These are phyloP conservation scores for Eristalinus aeneus DNA, from an alignment of 2,888 invertebrate species.

Conservation along the genomic window DNA sequence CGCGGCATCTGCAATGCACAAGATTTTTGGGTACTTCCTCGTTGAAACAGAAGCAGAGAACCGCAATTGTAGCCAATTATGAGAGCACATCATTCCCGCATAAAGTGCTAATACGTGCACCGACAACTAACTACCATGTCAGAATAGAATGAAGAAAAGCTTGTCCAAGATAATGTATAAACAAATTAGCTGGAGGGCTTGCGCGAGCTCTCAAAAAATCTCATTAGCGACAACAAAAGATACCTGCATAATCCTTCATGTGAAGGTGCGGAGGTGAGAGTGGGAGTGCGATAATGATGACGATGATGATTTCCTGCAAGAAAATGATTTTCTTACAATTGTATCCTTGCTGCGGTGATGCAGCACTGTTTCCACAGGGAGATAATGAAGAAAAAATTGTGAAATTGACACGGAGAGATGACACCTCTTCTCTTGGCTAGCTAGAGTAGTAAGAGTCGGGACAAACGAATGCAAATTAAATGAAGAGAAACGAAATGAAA, in stretches of 20 bases:
- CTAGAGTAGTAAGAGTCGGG: conserved; percentile 47
- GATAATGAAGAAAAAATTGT: conserved; percentile 65
- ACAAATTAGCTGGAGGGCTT: conserved; percentile 65
- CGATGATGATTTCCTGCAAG: conserved; percentile 63
- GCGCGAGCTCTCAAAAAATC: conserved; percentile 61
- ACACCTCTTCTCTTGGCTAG: conserved; percentile 25
- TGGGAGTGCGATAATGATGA: conserved; percentile 9
- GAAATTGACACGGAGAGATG: conserved; percentile 67
- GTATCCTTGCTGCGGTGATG: conserved; percentile 41
- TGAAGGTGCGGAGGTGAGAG: background rate
- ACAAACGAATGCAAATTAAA: conserved; percentile 44
- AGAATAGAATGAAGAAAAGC: conserved; percentile 22
- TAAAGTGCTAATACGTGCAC: conserved; percentile 62
- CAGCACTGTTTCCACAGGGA: conserved; percentile 45
- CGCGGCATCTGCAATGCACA: conserved; percentile 58
- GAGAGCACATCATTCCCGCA: conserved; percentile 33
- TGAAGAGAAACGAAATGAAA: conserved; percentile 11
- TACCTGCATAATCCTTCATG: conserved; percentile 69
- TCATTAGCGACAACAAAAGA: conserved; percentile 71
- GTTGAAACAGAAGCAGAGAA: conserved; percentile 23
- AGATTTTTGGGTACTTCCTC: conserved; percentile 40
- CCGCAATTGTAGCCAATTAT: conserved; percentile 61
- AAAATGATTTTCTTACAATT: conserved; percentile 66
- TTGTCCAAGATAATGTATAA: conserved; percentile 56
- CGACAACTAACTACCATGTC: conserved; percentile 56